Evolutionary conservation across 2,888 invertebrate species (phyloP), one percentile per base, ranked within the genome.

Genomic region (Pegoplata infirma): DNA sequence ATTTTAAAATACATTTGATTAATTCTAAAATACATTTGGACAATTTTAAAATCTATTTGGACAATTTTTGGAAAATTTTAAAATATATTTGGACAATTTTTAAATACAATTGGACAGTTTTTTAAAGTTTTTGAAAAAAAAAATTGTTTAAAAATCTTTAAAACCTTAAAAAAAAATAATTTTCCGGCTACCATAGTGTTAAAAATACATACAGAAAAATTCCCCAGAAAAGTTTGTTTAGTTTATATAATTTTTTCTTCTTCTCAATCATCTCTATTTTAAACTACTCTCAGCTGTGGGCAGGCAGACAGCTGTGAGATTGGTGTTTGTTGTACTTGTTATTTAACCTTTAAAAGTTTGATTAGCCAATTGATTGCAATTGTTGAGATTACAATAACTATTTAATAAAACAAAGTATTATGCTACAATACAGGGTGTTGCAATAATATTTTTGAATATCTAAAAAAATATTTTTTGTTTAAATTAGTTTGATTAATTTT

Each of bases 341-440:
- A 19, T 46, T 55, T 63, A 64, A 58, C 44, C 73, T 66, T 56
- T 59, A 53, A 64, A 58, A 53, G 59, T 66, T 58, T 59, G 49
- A 51, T 58, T 51, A 44, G n/a, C 25, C 44, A 53, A 63, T 55
- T 71, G 55, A 36, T 63, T 63, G 49, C 36, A 58, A 56, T 47
- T 63, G 46, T 53, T 58, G 40, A 44, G 19, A 73, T 66, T 49
- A 44, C n/a, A 73, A 66, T 58, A 40, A 44, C n/a, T n/a, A 32
- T 56, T 56, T 19, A n/a, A 36, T 56, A 25, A 46, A 58, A 72
- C n/a, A 25, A 5, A 12, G 36, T 40, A 36, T 61, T 51, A 19
- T 59, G 32, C 7, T 32, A 10, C 36, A 25, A n/a, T 36, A 25
- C 56, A 72, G 19, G 14, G n/a, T 51, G 44, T 51, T 49, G 28